These are phyloP conservation scores for Thereva nobilitata DNA, from an alignment of 2,888 invertebrate genomes.

Conservation along the genomic window DNA sequence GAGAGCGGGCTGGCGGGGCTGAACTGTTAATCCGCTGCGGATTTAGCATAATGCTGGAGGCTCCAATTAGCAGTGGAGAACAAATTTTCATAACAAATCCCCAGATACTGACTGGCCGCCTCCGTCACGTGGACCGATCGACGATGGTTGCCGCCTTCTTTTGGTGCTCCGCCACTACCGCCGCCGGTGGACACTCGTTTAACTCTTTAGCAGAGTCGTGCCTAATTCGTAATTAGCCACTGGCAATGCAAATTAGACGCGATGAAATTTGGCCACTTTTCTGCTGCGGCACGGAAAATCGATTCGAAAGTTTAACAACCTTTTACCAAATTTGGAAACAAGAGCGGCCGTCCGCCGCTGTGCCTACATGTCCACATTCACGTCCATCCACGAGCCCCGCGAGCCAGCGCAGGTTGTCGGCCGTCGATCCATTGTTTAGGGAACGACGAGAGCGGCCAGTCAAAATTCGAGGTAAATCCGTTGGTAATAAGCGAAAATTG, in stretches of 20 bases:
- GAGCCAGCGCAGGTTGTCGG: too few species aligned
- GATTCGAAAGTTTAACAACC: conserved; percentile 33
- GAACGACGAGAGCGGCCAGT: too few species aligned
- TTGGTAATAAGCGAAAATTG: conserved; percentile 11
- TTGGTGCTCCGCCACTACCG: background rate
- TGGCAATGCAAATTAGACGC: conserved; percentile 27
- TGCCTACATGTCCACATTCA: background rate
- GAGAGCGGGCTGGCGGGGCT: too few species aligned
- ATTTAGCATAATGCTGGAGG: conserved; percentile 1
- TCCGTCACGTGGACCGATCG: background rate
- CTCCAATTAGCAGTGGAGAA: conserved; percentile 27
- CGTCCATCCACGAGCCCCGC: too few species aligned
- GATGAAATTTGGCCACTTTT: conserved; percentile 31
- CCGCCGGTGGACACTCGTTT: background rate
- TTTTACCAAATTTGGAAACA: conserved; percentile 12
- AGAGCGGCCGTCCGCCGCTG: conserved; percentile 8
- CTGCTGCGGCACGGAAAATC: conserved; percentile 21
- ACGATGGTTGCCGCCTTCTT: conserved; percentile 11
- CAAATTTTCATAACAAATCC: conserved; percentile 27
- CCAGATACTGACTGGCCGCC: background rate
- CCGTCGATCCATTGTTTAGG: too few species aligned
- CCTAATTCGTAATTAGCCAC: conserved; percentile 22
- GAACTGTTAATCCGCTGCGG: too few species aligned
- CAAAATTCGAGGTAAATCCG: too few species aligned
- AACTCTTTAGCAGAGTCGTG: background rate